Conservation (phyloP, 1,140 invertebrate genomes). For the Chlorops oryzae region DNA sequence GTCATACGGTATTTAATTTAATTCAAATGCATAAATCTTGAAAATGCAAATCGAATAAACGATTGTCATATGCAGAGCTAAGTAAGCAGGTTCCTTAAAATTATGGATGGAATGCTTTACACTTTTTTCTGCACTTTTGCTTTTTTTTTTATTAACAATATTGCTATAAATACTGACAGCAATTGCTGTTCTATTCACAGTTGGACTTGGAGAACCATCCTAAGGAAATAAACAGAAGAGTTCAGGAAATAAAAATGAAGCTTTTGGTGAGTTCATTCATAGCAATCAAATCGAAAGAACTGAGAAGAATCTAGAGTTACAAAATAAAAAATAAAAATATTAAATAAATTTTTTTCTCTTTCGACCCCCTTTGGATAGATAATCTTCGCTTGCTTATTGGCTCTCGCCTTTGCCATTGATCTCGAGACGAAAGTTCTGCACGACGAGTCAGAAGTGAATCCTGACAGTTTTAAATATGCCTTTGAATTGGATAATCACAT, state of each 20-base stretch:
- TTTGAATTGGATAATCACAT: slow-evolving; percentile 18
- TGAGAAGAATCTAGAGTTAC: not conserved
- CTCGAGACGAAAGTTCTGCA: slow-evolving; percentile 21
- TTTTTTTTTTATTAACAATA: too few species aligned
- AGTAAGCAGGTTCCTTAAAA: too few species aligned
- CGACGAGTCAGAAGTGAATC: slow-evolving; percentile 20
- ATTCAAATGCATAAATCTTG: too few species aligned
- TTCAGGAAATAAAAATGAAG: slow-evolving; percentile 13
- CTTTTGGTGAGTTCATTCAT: not conserved
- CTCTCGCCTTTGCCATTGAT: slow-evolving; percentile 14
- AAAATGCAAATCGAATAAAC: too few species aligned
- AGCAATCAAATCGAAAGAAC: not conserved
- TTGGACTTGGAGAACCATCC: too few species aligned
- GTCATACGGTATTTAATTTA: too few species aligned
- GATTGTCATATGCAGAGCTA: too few species aligned
- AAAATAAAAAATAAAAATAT: not conserved
- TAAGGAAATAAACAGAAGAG: too few species aligned
- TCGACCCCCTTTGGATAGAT: slow-evolving; percentile 1
- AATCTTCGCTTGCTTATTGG: slow-evolving; percentile 12
- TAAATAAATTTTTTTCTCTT: not conserved
- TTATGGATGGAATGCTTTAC: too few species aligned
- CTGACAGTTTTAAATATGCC: slow-evolving; percentile 21
- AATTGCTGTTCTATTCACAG: too few species aligned
- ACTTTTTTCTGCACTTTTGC: too few species aligned
- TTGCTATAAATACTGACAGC: too few species aligned